Evolutionary conservation across 2,888 invertebrate species (phyloP).

Genomic region (Abrostola triplasia): DNA sequence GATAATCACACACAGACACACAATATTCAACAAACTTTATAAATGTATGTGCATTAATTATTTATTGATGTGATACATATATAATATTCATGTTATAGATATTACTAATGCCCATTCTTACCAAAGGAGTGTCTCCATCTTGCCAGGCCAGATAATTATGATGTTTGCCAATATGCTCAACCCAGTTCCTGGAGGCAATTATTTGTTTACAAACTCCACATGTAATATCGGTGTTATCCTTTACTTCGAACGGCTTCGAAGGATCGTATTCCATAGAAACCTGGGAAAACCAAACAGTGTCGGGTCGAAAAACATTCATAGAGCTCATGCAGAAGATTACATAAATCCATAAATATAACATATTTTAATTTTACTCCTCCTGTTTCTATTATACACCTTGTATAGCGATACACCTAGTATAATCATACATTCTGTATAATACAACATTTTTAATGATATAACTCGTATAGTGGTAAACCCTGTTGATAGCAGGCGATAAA

Average conservation of each 20-base stretch:
- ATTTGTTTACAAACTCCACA: slow-evolving; percentile 77
- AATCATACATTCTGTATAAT: background rate
- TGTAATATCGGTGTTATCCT: slow-evolving; percentile 40
- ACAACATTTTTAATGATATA: background rate
- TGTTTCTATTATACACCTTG: no score
- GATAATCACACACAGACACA: no score
- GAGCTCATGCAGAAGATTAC: no score
- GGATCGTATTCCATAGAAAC: background rate
- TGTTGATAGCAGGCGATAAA: background rate
- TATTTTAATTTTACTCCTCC: no score
- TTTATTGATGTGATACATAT: no score
- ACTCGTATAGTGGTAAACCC: background rate
- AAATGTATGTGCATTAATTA: no score
- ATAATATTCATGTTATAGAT: no score
- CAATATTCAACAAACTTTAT: no score
- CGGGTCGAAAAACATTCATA: background rate
- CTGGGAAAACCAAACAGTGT: background rate
- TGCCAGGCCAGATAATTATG: slow-evolving; percentile 89
- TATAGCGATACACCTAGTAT: no score
- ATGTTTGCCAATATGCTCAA: slow-evolving; percentile 79
- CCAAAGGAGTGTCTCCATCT: slow-evolving; percentile 83
- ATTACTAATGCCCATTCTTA: slow-evolving; percentile 65
- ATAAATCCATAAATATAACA: no score
- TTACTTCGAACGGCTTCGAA: background rate
- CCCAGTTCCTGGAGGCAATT: slow-evolving; percentile 76